Conservation (phyloP, 2,888 invertebrate species). For the Helleia helle region DNA sequence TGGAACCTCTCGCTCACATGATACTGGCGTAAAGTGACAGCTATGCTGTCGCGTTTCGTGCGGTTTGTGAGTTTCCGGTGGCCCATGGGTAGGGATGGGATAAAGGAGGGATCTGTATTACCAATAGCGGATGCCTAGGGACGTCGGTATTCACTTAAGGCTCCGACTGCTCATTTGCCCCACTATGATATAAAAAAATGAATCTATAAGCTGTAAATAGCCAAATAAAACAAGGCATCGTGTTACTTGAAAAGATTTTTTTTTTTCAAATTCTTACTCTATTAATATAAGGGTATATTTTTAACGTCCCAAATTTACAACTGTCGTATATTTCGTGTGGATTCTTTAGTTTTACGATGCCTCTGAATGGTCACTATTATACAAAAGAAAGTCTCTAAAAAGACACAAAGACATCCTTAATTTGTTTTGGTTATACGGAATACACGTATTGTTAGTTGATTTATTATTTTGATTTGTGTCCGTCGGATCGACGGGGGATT, state of each 20-base stretch:
- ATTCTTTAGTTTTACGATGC: constrained; percentile 42
- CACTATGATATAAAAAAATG: no score
- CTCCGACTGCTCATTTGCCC: no score
- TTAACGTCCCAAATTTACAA: constrained; percentile 45
- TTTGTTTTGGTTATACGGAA: constrained; percentile 66
- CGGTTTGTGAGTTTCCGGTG: no score
- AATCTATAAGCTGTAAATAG: constrained; percentile 10
- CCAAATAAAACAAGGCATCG: constrained; percentile 9
- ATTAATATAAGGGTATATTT: constrained; percentile 3
- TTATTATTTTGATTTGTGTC: constrained; percentile 44
- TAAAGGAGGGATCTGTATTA: no score
- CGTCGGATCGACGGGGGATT: constrained; percentile 33
- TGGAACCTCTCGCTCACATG: no score
- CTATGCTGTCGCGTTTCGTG: no score
- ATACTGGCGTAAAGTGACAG: no score
- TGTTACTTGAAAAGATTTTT: constrained; percentile 1
- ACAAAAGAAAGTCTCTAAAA: constrained; percentile 28
- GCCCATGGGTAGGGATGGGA: no score
- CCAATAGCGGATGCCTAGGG: no score
- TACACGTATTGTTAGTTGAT: constrained; percentile 44
- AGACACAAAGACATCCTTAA: constrained; percentile 37
- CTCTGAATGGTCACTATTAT: constrained; percentile 52
- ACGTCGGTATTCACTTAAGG: no score
- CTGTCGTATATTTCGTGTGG: constrained; percentile 41
- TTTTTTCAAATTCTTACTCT: constrained; percentile 4